phyloP scores from a whole-genome alignment of 2,113 vertebrate species.

The Semicossyphus pulcher region DNA sequence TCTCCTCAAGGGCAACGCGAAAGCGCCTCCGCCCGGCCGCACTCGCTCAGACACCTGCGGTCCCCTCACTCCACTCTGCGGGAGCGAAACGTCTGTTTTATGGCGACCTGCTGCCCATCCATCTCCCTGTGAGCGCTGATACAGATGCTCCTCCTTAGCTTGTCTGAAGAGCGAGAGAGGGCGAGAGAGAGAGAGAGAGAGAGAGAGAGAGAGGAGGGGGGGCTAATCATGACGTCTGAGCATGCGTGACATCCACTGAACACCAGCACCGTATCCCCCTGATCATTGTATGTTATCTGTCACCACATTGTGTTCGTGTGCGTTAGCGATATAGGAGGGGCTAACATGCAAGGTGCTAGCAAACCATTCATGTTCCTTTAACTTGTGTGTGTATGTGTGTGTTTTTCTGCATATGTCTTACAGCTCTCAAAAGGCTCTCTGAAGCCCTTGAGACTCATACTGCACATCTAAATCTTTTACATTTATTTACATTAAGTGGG shows the following conservation, averaged over 20 bases:
- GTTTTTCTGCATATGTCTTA: no score
- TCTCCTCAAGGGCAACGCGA: constrained; percentile 45
- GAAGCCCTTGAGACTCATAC: no score
- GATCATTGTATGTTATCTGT: constrained; percentile 14
- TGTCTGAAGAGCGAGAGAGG: constrained; percentile 1
- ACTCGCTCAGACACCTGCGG: constrained; percentile 16
- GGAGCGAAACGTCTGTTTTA: constrained; percentile 26
- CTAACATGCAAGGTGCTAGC: no score
- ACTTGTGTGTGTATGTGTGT: background rate
- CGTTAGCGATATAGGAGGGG: background rate
- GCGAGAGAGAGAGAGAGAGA: constrained; percentile 25
- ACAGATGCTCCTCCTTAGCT: constrained; percentile 52
- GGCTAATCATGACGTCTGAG: constrained; percentile 62
- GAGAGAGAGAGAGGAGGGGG: background rate
- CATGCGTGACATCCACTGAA: constrained; percentile 64
- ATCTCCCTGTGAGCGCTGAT: constrained; percentile 46
- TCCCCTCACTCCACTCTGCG: constrained; percentile 29
- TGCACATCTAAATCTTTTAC: no score
- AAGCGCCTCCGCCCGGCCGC: background rate
- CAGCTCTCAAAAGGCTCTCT: no score
- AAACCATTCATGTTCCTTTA: no score
- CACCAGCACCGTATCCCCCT: background rate
- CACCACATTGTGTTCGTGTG: background rate
- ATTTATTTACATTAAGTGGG: no score
- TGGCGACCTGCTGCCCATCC: constrained; percentile 42